Conservation (phyloP, 2,113 vertebrate species). For the Columbina picui region DNA sequence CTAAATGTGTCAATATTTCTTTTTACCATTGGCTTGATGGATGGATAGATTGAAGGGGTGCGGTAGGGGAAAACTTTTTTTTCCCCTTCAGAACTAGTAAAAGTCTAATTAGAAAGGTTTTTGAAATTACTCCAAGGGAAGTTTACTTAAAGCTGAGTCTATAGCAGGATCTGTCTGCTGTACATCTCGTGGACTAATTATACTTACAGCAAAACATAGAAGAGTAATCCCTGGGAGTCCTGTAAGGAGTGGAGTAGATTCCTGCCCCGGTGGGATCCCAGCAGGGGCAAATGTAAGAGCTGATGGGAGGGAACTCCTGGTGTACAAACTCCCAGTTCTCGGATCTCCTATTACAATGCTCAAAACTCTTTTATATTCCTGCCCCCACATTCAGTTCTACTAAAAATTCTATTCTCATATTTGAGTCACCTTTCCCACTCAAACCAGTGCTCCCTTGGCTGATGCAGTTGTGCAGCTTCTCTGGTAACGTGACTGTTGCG, state of each 20-base stretch:
- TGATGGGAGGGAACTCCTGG: neutral
- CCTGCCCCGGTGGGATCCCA: neutral
- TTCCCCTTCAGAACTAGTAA: neutral
- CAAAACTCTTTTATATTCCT: neutral
- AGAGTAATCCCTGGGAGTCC: neutral
- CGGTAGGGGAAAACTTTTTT: neutral
- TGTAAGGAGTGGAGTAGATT: neutral
- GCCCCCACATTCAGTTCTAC: neutral
- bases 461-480: neutral
- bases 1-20: neutral
- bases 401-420: neutral
- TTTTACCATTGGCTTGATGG: neutral
- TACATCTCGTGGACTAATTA: neutral
- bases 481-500: neutral
- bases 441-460: neutral
- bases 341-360: neutral
- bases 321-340: neutral
- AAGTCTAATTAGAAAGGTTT: neutral
- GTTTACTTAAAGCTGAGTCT: neutral
- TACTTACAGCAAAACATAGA: neutral
- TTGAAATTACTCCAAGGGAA: neutral
- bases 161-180: neutral
- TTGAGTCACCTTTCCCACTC: neutral
- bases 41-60: neutral
- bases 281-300: neutral